These are phyloP conservation scores for Epinotia demarniana DNA, from an alignment of 2,888 invertebrate genomes.

Conservation along the genomic window DNA sequence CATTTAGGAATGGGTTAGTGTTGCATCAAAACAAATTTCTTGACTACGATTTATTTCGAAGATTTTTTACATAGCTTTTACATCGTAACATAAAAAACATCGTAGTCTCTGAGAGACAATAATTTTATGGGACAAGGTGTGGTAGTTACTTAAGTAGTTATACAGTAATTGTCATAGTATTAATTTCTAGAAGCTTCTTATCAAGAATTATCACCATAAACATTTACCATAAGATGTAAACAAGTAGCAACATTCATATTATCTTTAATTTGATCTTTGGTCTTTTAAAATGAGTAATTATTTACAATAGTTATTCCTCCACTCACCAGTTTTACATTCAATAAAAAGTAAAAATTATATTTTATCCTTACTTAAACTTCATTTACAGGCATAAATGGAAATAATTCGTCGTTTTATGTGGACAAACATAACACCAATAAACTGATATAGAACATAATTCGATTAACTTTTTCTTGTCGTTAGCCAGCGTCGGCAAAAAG, in stretches of 20 bases:
- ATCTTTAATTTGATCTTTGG: conserved; percentile 15
- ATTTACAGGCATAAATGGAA: conserved; percentile 1
- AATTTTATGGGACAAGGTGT: conserved; percentile 9
- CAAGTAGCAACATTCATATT: conserved; percentile 32
- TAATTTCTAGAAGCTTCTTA: conserved; percentile 15
- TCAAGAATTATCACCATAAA: conserved; percentile 20
- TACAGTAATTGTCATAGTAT: neutral
- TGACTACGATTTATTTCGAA: conserved; percentile 39
- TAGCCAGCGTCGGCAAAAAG: neutral
- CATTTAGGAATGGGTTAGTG: neutral
- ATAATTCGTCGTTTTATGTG: neutral
- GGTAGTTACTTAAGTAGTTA: neutral
- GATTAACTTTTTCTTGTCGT: neutral
- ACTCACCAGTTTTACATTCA: neutral
- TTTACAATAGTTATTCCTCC: neutral
- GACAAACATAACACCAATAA: too few relatives aligned
- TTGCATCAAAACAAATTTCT: neutral
- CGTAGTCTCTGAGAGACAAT: conserved; percentile 10
- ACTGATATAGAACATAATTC: too few relatives aligned
- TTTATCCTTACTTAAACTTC: neutral
- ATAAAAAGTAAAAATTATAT: neutral
- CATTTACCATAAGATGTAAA: conserved; percentile 19
- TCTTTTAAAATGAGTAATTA: conserved; percentile 8
- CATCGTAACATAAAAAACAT: conserved; percentile 22
- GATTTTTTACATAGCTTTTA: conserved; percentile 20